Evolutionary conservation across 2,797 vertebrate species (phyloP).

Genomic region (Brachyrhaphis roseni): DNA sequence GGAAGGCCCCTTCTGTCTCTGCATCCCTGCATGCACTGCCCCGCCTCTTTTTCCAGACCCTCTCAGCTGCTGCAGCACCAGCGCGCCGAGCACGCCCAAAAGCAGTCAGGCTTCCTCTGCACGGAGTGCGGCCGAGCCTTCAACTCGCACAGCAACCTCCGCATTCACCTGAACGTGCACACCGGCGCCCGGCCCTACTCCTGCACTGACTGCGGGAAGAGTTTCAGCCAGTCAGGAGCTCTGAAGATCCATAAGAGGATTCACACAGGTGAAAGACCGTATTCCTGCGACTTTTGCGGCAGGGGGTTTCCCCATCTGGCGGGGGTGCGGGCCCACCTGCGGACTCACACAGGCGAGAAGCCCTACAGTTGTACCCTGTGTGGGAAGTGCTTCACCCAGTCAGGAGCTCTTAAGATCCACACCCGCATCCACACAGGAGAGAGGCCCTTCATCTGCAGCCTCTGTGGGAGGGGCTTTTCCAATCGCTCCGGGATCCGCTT

Average conservation of each 20-base stretch:
- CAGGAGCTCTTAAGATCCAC: slow-evolving; percentile 84
- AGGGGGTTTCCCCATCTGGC: slow-evolving; percentile 84
- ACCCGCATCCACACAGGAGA: slow-evolving; percentile 84
- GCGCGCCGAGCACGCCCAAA: slow-evolving; percentile 78
- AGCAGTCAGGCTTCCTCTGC: slow-evolving; percentile 79
- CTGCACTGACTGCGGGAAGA: slow-evolving; percentile 82
- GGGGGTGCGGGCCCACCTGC: slow-evolving; percentile 82
- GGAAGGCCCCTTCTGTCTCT: slow-evolving; percentile 18
- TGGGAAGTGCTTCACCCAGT: slow-evolving; percentile 86
- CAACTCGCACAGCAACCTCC: slow-evolving; percentile 86
- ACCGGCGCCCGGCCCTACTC: slow-evolving; percentile 82
- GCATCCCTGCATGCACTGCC: slow-evolving; percentile 84
- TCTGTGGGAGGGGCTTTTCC: slow-evolving; percentile 83
- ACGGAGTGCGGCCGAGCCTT: slow-evolving; percentile 81
- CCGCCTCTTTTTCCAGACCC: slow-evolving; percentile 78
- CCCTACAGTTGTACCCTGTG: slow-evolving; percentile 83
- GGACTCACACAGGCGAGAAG: slow-evolving; percentile 85
- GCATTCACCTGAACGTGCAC: slow-evolving; percentile 86
- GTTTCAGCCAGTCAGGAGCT: slow-evolving; percentile 85
- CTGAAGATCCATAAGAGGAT: slow-evolving; percentile 84
- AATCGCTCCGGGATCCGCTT: slow-evolving; percentile 84
- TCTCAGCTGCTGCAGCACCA: slow-evolving; percentile 86
- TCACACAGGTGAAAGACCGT: slow-evolving; percentile 83
- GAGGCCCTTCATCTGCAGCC: slow-evolving; percentile 79
- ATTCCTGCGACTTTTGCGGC: slow-evolving; percentile 81